These are phyloP conservation scores for Anas flavirostris DNA, from an alignment of 2,797 vertebrate species.

Conservation along the genomic window DNA sequence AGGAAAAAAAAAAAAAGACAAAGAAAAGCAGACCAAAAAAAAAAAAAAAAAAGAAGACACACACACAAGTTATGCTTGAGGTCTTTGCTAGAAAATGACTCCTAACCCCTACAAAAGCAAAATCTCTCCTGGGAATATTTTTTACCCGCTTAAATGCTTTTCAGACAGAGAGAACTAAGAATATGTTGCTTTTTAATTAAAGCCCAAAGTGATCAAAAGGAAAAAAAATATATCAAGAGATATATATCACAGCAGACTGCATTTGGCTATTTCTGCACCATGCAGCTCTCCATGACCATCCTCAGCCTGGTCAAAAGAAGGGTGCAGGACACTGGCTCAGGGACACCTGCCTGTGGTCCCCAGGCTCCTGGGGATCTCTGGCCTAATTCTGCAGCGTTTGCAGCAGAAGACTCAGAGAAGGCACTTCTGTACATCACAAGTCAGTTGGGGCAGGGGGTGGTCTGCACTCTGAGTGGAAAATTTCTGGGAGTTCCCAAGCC, in stretches of 20 bases:
- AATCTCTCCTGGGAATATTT: background rate
- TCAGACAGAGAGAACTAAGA: background rate
- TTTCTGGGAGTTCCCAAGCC: background rate
- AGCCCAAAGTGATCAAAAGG: background rate
- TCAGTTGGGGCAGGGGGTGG: background rate
- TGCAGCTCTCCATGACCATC: background rate
- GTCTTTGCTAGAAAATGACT: background rate
- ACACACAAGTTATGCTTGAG: background rate
- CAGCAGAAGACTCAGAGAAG: background rate
- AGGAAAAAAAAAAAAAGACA: background rate
- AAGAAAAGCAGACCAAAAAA: too few relatives aligned
- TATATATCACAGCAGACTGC: rapidly evolving
- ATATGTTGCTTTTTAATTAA: background rate
- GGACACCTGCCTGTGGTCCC: background rate
- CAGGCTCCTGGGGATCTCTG: background rate
- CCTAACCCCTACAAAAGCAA: background rate
- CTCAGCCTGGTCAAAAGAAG: background rate
- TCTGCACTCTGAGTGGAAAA: background rate
- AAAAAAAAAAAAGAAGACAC: background rate
- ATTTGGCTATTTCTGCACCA: background rate
- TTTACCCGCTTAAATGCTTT: background rate
- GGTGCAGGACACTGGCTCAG: background rate
- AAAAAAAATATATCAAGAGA: background rate
- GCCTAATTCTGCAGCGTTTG: background rate
- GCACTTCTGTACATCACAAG: background rate